Base-by-base conservation (phyloP, 2,888 invertebrate species). In the Aporophyla nigra region DNA sequence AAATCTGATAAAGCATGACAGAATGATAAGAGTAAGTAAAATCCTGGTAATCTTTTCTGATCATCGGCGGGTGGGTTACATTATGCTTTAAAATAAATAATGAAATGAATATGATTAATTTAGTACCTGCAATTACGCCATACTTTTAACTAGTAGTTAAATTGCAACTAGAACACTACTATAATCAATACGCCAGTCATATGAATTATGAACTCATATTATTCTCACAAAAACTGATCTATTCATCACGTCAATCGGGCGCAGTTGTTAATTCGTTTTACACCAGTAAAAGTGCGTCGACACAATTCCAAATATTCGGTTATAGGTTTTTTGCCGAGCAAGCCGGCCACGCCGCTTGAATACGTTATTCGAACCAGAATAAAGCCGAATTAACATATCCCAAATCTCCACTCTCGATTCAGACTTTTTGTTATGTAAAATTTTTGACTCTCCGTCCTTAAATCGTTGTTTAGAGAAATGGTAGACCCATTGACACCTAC, bases 401-500 rank as follows among this genome's bases (percentile, higher is more conserved):
- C 91, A 87, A 92, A 93, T 92, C 91, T 92, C 89, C 88, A 89
- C 90, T 92, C 89, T 88, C 90, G 91, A 91, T 92, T 91, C 90
- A 80, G 85, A 89, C 84, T 91, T 94, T 95, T 94, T 95, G 92
- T 94, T 89, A 93, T 93, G 91, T 94, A 90, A 93, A 93, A 93
- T 90, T 92, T 33, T 91, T 90, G 92, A 94, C 91, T 91, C 90
- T 84, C 89, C 83, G 88, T 94, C 94, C 93, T 93, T 93, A 94
- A 93, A 94, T 93, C 91, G 91, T 89, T 90, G 91, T 90, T 91
- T 91, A 90, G 90, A 92, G 90, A 88, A 92, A 90, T 90, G 89
- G 81, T 83, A 84, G 91, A 91, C 92, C 92, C 92, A 94, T 95
- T 93, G 94, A 96, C 96, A 96, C 96, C 95, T 94, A 95, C 95